Percentiles rank a stretch among this genome's conserved stretches.
phyloP scores from a whole-genome alignment of 2,888 invertebrate species.

The Drosophila paranaensis region DNA sequence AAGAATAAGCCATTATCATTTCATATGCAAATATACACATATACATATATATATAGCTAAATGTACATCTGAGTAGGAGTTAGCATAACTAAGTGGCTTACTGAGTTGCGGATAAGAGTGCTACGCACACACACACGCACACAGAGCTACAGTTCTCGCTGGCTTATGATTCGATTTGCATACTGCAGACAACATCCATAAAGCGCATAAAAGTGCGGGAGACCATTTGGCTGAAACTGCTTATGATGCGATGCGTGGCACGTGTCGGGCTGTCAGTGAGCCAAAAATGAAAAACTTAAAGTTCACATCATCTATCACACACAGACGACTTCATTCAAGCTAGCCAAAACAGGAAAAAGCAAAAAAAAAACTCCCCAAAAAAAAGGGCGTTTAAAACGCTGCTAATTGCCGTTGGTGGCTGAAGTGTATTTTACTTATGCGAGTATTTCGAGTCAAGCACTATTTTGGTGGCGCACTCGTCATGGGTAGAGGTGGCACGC shows the following conservation, averaged over 20 bases:
- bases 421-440: constrained; percentile 34
- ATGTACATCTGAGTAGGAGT: neutral
- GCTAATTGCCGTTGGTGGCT: constrained; percentile 54
- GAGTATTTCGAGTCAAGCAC: constrained; percentile 31
- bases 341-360: neutral
- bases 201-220: constrained; percentile 10
- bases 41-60: neutral
- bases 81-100: constrained; percentile 19
- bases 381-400: constrained; percentile 31
- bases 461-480: constrained; percentile 1
- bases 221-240: neutral
- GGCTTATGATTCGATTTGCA: constrained; percentile 47
- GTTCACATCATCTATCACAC: constrained; percentile 36
- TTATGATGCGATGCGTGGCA: constrained; percentile 30
- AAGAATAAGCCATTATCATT: constrained; percentile 2
- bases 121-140: neutral
- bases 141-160: constrained; percentile 2
- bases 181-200: constrained; percentile 9
- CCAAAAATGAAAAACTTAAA: constrained; percentile 22
- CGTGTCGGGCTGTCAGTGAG: constrained; percentile 26
- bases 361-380: neutral
- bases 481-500: constrained; percentile 4
- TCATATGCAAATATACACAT: constrained; percentile 9
- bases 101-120: constrained; percentile 13
- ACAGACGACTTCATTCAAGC: constrained; percentile 22